Evolutionary conservation across 2,888 invertebrate genomes (phyloP).

Genomic region (Mythimna ferrago): DNA sequence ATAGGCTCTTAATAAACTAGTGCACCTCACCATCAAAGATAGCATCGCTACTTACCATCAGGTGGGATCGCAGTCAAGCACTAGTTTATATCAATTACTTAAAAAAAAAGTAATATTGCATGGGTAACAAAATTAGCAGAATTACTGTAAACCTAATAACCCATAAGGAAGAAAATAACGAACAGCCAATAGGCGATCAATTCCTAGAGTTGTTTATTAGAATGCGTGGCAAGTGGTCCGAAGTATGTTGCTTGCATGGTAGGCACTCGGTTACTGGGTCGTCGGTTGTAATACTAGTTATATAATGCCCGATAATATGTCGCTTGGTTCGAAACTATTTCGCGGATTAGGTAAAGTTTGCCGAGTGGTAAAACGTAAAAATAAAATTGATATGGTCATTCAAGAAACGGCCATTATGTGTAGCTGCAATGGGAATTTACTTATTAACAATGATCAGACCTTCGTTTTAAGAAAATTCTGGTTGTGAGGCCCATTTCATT

Average conservation of each 20-base stretch:
- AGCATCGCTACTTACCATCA: too few species aligned
- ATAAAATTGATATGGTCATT: too few species aligned
- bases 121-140: background rate
- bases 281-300: constrained; percentile 5
- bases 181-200: background rate
- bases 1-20: too few species aligned
- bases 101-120: background rate
- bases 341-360: constrained; percentile 8
- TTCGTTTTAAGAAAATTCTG: too few species aligned
- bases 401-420: too few species aligned
- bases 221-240: constrained; percentile 39
- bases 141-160: background rate
- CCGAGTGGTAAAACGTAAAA: background rate
- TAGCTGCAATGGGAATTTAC: too few species aligned
- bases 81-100: too few species aligned
- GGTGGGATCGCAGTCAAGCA: too few species aligned
- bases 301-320: constrained; percentile 21
- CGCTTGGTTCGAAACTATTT: background rate
- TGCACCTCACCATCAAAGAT: too few species aligned
- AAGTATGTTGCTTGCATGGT: constrained; percentile 20
- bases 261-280: constrained; percentile 59
- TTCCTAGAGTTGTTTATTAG: constrained; percentile 26
- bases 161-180: constrained; percentile 27
- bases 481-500: too few species aligned
- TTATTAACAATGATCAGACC: too few species aligned